A percentile compares a stretch with the other conserved stretches of the same genome.
phyloP scores from a whole-genome alignment of 2,113 vertebrate species.

The Ornithorhynchus anatinus region DNA sequence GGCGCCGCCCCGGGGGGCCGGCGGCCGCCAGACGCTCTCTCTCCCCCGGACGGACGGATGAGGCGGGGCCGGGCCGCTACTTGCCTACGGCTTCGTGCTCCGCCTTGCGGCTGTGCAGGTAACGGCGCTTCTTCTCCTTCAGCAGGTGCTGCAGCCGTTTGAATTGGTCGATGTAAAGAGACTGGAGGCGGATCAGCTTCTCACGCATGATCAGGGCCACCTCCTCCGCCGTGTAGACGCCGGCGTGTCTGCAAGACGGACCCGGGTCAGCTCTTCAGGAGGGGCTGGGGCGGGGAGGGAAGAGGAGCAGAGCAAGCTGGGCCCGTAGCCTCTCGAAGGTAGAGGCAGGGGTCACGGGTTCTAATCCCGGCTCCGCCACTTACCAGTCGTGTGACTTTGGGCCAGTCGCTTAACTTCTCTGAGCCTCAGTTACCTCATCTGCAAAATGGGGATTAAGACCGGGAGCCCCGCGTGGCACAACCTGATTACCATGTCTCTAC shows the following conservation, averaged over 20 bases:
- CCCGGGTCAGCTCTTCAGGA: background rate
- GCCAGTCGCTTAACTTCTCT: no score
- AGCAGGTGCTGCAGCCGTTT: slow-evolving; percentile 94
- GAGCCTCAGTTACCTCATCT: no score
- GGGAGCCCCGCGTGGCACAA: no score
- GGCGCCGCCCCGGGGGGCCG: background rate
- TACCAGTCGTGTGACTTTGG: no score
- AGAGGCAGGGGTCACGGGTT: background rate
- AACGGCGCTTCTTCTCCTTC: slow-evolving; percentile 93
- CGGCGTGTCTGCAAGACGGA: slow-evolving; percentile 84
- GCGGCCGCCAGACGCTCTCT: no score
- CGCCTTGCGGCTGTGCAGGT: slow-evolving; percentile 87
- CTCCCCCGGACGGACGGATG: fast-evolving
- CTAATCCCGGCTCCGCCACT: no score
- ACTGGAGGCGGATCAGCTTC: slow-evolving; percentile 95
- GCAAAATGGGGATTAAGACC: no score
- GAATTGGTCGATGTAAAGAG: slow-evolving; percentile 98
- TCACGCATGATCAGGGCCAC: slow-evolving; percentile 95
- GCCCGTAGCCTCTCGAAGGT: background rate
- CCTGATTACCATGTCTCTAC: no score
- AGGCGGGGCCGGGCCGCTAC: background rate
- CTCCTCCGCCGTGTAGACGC: slow-evolving; percentile 96
- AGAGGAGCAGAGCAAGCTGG: background rate
- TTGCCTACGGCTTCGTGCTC: slow-evolving; percentile 89
- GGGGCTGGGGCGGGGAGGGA: background rate